These are phyloP conservation scores for Cheilosia soror DNA, from an alignment of 2,888 invertebrate genomes.

Conservation along the genomic window DNA sequence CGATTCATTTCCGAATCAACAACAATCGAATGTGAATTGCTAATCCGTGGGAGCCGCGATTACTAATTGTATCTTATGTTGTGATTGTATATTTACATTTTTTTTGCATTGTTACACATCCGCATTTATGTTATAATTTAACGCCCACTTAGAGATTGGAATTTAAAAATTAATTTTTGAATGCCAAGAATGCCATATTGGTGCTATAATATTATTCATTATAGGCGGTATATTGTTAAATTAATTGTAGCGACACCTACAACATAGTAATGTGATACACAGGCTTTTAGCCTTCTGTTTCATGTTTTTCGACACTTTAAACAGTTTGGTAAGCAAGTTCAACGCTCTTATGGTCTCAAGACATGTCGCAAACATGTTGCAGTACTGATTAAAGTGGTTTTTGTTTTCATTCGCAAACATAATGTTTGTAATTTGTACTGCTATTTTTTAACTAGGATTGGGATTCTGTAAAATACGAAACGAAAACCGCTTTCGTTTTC, in stretches of 20 bases:
- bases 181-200: slow-evolving; percentile 21
- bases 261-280: neutral
- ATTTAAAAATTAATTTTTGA: slow-evolving; percentile 8
- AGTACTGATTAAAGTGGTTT: too few species aligned
- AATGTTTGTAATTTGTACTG: too few species aligned
- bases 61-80: neutral
- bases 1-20: slow-evolving; percentile 9
- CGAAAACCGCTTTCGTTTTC: too few species aligned
- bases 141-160: slow-evolving; percentile 15
- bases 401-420: too few species aligned
- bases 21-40: slow-evolving; percentile 31
- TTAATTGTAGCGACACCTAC: slow-evolving; percentile 15
- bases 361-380: too few species aligned
- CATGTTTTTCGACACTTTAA: neutral
- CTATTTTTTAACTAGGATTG: too few species aligned
- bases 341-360: too few species aligned
- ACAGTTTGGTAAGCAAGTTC: too few species aligned
- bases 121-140: slow-evolving; percentile 44
- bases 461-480: too few species aligned
- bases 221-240: neutral
- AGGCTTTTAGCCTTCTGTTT: slow-evolving; percentile 26
- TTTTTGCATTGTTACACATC: slow-evolving; percentile 19
- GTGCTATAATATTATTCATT: slow-evolving; percentile 5
- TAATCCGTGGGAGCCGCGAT: slow-evolving; percentile 31
- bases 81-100: slow-evolving; percentile 2